Base-by-base conservation (phyloP, 1,140 invertebrate species). In the Paraescarpia echinospica region DNA sequence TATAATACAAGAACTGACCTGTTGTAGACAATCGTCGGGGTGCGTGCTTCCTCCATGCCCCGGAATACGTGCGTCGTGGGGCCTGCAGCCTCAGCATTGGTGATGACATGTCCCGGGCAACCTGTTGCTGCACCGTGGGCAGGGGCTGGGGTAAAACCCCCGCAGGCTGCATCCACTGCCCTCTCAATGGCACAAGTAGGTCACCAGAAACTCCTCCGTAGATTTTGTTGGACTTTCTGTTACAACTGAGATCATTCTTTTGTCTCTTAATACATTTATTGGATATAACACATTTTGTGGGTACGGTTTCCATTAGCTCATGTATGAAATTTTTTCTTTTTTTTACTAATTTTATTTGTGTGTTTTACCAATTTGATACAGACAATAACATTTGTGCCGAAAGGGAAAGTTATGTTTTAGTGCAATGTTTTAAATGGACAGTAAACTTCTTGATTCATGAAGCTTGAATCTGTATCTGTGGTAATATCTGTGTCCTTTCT, bases 81-180 rank as follows among this genome's bases (percentile, higher is more conserved):
- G 94, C 96, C 27, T 97, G 97, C 94, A 94, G 95, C 31, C 95
- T 96, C 41, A 97, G 96, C 95, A 97, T 97, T 95, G 98, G 97
- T 5, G 95, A 96, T 27, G 95, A 96, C 93, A 97, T 98, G 1
- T 98, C 98, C 0, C 97, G 97, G 95, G 97, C 98, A 0, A 97
- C 98, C 0, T 99, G 98, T 95, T 99, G 98, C 95, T 99, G 98
- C 95, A 98, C 98, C 91, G 97, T 98, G 33, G 98, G 98, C 89
- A 97, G 97, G 93, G 98, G 97, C 0, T 98, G 98, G 98, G 98
- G 98, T 34, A 97, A 98, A 41, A 88, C 94, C 31, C 93, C 92
- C 33, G 95, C 95, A 1, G 96, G 97, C 90, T 98, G 98, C 96
- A 98, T 98, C 94, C 94, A 97, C 4, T 99, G 98, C 95, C 98